These are phyloP conservation scores for Sclerodermus sp. DNA, from an alignment of 2,888 invertebrate species.

Conservation along the genomic window DNA sequence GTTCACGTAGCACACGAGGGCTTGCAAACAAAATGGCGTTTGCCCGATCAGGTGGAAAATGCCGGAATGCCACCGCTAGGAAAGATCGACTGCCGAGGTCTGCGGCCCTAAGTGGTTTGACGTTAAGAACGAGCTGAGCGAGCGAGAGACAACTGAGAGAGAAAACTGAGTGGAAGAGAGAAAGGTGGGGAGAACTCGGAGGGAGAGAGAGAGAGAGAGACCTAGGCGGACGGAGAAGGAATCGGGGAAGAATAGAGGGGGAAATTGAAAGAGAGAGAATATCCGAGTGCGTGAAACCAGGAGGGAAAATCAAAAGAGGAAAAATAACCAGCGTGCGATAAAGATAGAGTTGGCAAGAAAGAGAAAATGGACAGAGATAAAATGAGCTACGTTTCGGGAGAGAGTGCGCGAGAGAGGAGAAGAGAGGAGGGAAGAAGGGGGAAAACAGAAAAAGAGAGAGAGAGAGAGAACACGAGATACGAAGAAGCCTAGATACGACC, in stretches of 20 bases:
- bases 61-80: slow-evolving; percentile 42
- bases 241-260: too few species aligned
- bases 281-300: slow-evolving; percentile 9
- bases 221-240: slow-evolving; percentile 15
- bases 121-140: slow-evolving; percentile 46
- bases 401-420: slow-evolving; percentile 3
- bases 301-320: slow-evolving; percentile 19
- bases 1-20: slow-evolving; percentile 7
- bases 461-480: slow-evolving; percentile 13
- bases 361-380: slow-evolving; percentile 14
- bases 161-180: slow-evolving; percentile 9
- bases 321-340: too few species aligned
- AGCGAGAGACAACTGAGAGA: slow-evolving; percentile 17
- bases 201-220: slow-evolving; percentile 18
- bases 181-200: slow-evolving; percentile 18
- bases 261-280: too few species aligned
- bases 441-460: slow-evolving; percentile 18
- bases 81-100: slow-evolving; percentile 51
- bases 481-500: slow-evolving; percentile 3
- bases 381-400: slow-evolving; percentile 8
- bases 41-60: slow-evolving; percentile 52
- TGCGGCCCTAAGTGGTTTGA: slow-evolving; percentile 53
- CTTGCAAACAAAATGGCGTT: slow-evolving; percentile 42
- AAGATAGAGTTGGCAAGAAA: slow-evolving; percentile 4
- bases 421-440: slow-evolving; percentile 16